Base-by-base conservation (phyloP, 2,113 vertebrate species). In the Coreoperca whiteheadi region DNA sequence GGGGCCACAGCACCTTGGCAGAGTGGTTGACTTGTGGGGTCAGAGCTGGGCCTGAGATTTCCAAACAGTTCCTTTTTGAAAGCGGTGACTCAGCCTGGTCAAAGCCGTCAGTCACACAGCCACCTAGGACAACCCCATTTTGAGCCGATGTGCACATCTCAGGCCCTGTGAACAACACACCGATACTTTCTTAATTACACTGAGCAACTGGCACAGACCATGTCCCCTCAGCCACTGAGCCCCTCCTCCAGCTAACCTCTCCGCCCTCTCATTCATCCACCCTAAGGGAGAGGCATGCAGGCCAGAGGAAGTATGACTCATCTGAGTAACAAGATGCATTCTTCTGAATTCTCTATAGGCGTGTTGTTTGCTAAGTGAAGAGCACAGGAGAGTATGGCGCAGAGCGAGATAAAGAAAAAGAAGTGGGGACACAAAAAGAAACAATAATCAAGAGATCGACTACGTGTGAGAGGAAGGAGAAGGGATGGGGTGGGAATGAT, bases 231-330 rank as follows among this genome's bases (percentile, higher is more conserved):
- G 81, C 81, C 84, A 74, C 18, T 9, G 59, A 90, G 89, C 88
- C 91, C 87, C 89, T 90, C 93, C 91, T 87, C 85, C 87, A 82
- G 84, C 91, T 88, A 91, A 88, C 91, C 90, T 90, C 91, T 70
- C 88, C 85, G 53, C 81, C 86, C 87, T 90, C 90, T 93, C 93
- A 93, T 94, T 95, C 93, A 94, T 93, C 90, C 85, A 94, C 92
- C 93, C 90, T 86, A 75, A 95, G 92, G 94, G 93, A 95, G 92
- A 93, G 93, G 87, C 90, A 91, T 85, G 77, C 93, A 88, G 91
- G 91, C 94, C 92, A 96, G 93, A 95, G 95, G 95, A 96, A 96
- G 94, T 94, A 93, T 96, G 95, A 96, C 92, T 96, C 95, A 96
- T 93, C 93, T 81, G 78, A 93, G 93, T 93, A 96, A 95, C 91